A percentile compares a stretch with the other conserved stretches of the same genome.
Evolutionary conservation across 2,113 vertebrate genomes (phyloP).

Genomic region (Rousettus leschenaultii): DNA sequence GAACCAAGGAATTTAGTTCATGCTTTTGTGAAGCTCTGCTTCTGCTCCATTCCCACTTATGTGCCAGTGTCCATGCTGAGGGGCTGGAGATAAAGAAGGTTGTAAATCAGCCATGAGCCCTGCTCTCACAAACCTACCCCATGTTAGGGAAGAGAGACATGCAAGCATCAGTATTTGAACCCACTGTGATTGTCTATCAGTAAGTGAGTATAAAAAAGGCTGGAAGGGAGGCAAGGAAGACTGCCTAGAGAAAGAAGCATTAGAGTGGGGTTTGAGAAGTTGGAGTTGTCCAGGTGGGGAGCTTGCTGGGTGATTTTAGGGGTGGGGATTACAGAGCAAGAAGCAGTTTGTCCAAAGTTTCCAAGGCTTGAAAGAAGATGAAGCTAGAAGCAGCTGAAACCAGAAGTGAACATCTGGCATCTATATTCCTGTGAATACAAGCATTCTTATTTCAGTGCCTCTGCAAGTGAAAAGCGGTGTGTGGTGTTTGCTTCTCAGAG

Average conservation of each 20-base stretch:
- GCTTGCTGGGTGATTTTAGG: not conserved
- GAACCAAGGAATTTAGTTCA: not conserved
- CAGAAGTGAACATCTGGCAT: not conserved
- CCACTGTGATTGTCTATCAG: not conserved
- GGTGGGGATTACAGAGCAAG: not conserved
- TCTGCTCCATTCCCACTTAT: rapidly evolving
- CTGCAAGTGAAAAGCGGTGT: not conserved
- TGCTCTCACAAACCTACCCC: not conserved
- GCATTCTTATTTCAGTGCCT: not conserved
- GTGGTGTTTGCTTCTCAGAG: not conserved
- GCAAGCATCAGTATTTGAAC: not conserved
- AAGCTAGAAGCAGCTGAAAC: too few relatives aligned
- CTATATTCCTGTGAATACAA: not conserved
- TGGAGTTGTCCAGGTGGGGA: not conserved
- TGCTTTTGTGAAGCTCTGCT: not conserved
- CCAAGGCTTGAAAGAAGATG: not conserved
- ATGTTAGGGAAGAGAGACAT: not conserved
- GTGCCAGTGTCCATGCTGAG: not conserved
- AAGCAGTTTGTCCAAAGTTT: not conserved
- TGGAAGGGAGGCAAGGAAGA: not conserved
- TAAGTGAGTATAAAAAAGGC: not conserved
- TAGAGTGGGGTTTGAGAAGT: not conserved
- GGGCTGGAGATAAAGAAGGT: not conserved
- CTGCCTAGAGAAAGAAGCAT: not conserved
- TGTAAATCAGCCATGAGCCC: not conserved